Evolutionary conservation across 2,113 vertebrate genomes (phyloP).

Genomic region (Turdus rufiventris): DNA sequence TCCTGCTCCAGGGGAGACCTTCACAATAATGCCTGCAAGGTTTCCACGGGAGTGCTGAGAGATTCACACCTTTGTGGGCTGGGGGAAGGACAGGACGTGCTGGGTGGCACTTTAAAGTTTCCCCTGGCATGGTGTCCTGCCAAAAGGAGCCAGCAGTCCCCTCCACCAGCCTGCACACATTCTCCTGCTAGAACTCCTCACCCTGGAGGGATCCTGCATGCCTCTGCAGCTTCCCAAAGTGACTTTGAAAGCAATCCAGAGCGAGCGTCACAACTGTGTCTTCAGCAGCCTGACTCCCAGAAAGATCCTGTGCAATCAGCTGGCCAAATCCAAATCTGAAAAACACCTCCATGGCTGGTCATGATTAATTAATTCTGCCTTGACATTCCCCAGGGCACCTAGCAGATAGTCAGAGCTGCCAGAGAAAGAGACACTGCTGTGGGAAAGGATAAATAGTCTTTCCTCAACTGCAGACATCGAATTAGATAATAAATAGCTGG

Average conservation of each 20-base stretch:
- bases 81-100: background rate
- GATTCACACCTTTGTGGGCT: background rate
- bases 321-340: constrained; percentile 25
- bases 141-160: background rate
- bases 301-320: background rate
- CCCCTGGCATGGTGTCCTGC: background rate
- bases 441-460: constrained; percentile 24
- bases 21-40: background rate
- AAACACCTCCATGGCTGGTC: constrained; percentile 40
- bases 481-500: constrained; percentile 31
- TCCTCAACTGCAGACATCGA: background rate
- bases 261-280: background rate
- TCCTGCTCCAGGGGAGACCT: background rate
- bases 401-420: constrained; percentile 18
- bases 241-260: background rate
- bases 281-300: background rate
- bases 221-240: background rate
- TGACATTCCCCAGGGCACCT: constrained; percentile 21
- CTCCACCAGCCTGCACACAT: background rate
- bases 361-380: constrained; percentile 60
- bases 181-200: background rate
- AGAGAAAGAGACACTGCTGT: constrained; percentile 14
- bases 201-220: background rate
- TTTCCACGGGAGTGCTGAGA: background rate
- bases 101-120: background rate